Evolutionary conservation across 2,113 vertebrate species (phyloP).

Genomic region (Callipepla squamata): DNA sequence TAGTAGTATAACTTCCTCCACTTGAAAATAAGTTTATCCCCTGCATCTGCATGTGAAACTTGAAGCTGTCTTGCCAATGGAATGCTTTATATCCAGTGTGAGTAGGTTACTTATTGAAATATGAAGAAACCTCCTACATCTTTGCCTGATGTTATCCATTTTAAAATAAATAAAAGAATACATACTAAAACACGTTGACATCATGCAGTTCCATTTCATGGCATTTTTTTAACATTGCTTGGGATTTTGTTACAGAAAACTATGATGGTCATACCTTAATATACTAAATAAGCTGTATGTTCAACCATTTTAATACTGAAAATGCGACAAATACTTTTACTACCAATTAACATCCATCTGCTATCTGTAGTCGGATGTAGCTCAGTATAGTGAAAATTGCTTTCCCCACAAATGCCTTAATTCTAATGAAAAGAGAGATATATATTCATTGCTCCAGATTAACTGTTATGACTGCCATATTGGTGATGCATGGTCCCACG

Average conservation of each 20-base stretch:
- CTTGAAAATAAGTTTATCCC: not conserved
- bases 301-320: not conserved
- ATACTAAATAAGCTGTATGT: not conserved
- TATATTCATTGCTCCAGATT: not conserved
- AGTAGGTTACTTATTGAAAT: not conserved
- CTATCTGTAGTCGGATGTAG: not conserved
- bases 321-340: not conserved
- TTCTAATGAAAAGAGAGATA: not conserved
- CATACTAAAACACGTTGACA: not conserved
- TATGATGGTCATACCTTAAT: not conserved
- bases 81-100: not conserved
- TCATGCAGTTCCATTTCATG: not conserved
- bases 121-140: not conserved
- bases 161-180: not conserved
- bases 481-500: not conserved
- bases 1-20: not conserved
- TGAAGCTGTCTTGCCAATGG: not conserved
- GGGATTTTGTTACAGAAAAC: not conserved
- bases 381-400: not conserved
- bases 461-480: not conserved
- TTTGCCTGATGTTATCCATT: not conserved
- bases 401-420: not conserved
- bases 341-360: not conserved
- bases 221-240: not conserved
- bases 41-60: not conserved